Evolutionary conservation across 2,113 vertebrate species (phyloP), one percentile per base, ranked within the genome.

Genomic region (Lepus americanus): DNA sequence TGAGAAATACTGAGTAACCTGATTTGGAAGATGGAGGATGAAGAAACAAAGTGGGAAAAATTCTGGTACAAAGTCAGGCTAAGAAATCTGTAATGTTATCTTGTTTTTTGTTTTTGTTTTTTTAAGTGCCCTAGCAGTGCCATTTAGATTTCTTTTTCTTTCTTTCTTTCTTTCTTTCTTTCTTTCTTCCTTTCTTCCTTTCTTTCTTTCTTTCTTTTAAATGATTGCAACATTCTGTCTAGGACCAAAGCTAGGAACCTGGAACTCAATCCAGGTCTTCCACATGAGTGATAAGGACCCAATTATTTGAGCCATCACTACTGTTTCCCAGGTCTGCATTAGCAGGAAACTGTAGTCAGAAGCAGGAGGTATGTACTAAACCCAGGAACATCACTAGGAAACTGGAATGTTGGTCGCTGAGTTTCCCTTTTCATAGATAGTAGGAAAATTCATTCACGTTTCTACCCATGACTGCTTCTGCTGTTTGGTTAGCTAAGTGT

Each of bases 361-460:
- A 59, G 55, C 4, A 59, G 55, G 55, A 59, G 55, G 55, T 17
- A 59, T 3, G 55, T 59, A 19, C 55, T 59, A 19, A 59, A 59
- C 14, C 55, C 19, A 14, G 55, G 55, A 19, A 20, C 70, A n/a
- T 89, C 14, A 86, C 33, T 78, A 83, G 66, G 25, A 93, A 92
- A 29, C 51, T 83, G 29, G 23, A 89, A 76, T 94, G 17, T 94
- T 94, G 67, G 67, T 77, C 78, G 33, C 53, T 64, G 90, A 85
- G 70, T 89, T 95, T 95, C 22, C 77, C 66, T 96, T 90, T 95
- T 93, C 64, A 80, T 33, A 79, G 44, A 5, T 84, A 63, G 63
- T 69, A 78, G 66, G 61, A 53, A 78, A 91, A 78, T 76, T 93
- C 72, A 64, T 25, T 73, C 25, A 74, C 44, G 73, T 91, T 66